Evolutionary conservation across 2,888 invertebrate genomes (phyloP).

Genomic region (Trachelus troglodyta): DNA sequence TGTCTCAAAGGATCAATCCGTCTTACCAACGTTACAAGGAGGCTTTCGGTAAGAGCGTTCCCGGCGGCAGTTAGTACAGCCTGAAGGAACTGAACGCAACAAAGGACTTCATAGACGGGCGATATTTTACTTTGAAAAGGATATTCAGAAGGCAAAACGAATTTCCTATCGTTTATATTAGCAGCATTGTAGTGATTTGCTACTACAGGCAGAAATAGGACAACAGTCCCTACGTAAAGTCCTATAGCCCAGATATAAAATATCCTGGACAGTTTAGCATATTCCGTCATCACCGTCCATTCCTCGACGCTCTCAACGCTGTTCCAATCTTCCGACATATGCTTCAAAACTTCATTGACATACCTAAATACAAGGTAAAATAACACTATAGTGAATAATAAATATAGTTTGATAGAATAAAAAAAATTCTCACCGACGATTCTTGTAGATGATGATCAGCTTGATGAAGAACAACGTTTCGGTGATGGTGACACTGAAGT

Average conservation of each 20-base stretch:
- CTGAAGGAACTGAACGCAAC: conserved; percentile 23
- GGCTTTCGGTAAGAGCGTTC: conserved; percentile 17
- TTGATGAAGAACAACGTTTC: conserved; percentile 26
- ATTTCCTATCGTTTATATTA: conserved; percentile 22
- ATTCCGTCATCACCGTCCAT: neutral
- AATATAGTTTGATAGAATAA: neutral
- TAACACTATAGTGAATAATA: neutral
- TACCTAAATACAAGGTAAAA: neutral
- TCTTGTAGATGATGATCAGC: conserved; percentile 27
- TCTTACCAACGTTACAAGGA: conserved; percentile 28
- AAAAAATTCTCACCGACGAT: conserved; percentile 20
- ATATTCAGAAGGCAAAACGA: conserved; percentile 25
- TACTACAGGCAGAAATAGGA: neutral
- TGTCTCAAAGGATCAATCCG: neutral
- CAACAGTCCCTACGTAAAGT: neutral
- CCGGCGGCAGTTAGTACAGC: conserved; percentile 23
- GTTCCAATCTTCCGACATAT: neutral
- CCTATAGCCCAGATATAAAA: neutral
- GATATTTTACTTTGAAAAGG: conserved; percentile 25
- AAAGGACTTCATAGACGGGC: conserved; percentile 26
- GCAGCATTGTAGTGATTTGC: neutral
- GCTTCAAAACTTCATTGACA: neutral
- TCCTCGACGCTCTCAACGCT: neutral
- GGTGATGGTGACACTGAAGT: conserved; percentile 27
- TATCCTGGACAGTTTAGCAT: neutral